Evolutionary conservation across 1,140 invertebrate species (phyloP), one percentile per base, ranked within the genome.

Genomic region (Vanessa atalanta): DNA sequence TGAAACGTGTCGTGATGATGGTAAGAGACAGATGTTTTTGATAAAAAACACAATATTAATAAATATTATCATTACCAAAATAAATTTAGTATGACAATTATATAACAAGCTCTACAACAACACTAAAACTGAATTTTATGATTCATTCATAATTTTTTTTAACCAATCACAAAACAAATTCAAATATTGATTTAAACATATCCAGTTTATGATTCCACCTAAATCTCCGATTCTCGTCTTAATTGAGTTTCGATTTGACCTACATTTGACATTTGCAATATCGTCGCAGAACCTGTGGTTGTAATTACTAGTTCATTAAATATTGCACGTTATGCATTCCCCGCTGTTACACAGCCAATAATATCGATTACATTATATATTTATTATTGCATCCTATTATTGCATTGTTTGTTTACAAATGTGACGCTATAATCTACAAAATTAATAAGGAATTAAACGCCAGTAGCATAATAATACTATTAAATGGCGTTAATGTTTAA

Each of bases 181-280:
- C 37, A 43, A 43, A 43, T 43, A 43, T 43, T 43, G 37, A 43
- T 9, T 43, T 43, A 11, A 43, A 43, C 37, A 37, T 37, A 37
- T 37, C 31, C 31, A 43, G 37, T 43, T 8, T 43, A 43, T 43
- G 37, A 43, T 43, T 26, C 55, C 55, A 23, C 55, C 55, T 26
- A 23, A 60, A 26, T 26, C 20, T 31, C 12, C 23, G 55, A 26
- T 60, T 51, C 55, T 26, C 43, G 47, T 65, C 64, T 65, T 65
- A 65, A 65, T 65, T 65, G 47, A 65, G 47, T 47, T 47, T 65
- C 43, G 64, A 37, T 65, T 47, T 65, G 64, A 65, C 64, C 64
- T 65, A 65, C 47, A 48, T 65, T 65, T 48, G 47, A 65, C 64
- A 47, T 65, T 65, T 47, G 11, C 64, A 47, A 65, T 65, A n/a